Evolutionary conservation across 2,888 invertebrate species (phyloP), one percentile per base, ranked within the genome.

Genomic region (Nemapogon koenigi): DNA sequence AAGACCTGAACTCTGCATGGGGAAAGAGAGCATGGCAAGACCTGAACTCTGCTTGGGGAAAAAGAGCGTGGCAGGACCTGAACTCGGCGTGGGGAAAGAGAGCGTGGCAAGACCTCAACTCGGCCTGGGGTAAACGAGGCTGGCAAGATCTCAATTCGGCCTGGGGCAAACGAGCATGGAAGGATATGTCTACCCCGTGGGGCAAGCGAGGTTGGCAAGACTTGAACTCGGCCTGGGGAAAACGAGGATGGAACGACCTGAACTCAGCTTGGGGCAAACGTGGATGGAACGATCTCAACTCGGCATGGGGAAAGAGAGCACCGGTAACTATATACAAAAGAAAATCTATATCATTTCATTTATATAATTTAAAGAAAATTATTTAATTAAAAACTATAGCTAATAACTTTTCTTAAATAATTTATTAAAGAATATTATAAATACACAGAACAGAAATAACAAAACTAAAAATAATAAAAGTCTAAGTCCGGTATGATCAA

Each of bases 21-120:
- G 85, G 85, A 42, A 86, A 85, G 47, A 67, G 85, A 0, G 83
- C 71, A 13, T 86, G 84, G 85, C 70, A 70, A 33, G 83, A 82
- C 51, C 56, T 86, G 42, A 81, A 81, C 50, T 66, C 78, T 2
- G 73, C 81, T 3, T 81, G 81, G 81, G 84, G 83, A 10, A 81
- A 82, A 49, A 50, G 81, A n/a, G 76, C 68, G 18, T 85, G 83
- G 85, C 76, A 76, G 46, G 82, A 80, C 51, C 57, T 85, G 37
- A 82, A 81, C 51, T 66, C 66, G 16, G 70, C 71, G 10, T 83
- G 83, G 83, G 84, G 83, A 35, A 83, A 83, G 44, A 57, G 82
- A 11, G 82, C 75, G 26, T 84, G 83, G 84, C 73, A 79, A 47
- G 79, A 78, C 43, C 49, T 81, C 41, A 70, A 71, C 50, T 62